Evolutionary conservation across 2,113 vertebrate genomes (phyloP).

Genomic region (Nycticryphes semicollaris): DNA sequence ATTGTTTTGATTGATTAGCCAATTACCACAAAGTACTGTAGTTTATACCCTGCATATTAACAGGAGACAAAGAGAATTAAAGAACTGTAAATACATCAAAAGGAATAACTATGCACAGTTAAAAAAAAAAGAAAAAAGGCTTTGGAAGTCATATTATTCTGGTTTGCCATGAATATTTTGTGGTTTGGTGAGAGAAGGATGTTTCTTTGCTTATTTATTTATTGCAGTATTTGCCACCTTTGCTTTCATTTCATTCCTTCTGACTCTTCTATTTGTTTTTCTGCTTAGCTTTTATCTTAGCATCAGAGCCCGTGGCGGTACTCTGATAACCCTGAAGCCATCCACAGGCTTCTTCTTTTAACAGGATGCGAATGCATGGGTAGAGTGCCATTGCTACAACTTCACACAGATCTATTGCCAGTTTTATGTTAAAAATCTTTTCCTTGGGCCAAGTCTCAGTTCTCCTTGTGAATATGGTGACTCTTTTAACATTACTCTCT

Average conservation of each 20-base stretch:
- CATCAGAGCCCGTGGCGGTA: not conserved
- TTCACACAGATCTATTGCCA: not conserved
- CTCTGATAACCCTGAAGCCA: not conserved
- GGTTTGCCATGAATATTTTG: not conserved
- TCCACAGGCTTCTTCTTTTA: not conserved
- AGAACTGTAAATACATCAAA: slow-evolving; percentile 22
- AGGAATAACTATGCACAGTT: not conserved
- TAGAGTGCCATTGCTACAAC: not conserved
- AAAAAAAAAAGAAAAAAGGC: not conserved
- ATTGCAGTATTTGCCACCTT: not conserved
- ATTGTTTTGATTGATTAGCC: slow-evolving; percentile 61
- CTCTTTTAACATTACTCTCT: not conserved
- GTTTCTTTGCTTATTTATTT: not conserved
- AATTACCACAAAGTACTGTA: slow-evolving; percentile 45
- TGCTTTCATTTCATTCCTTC: not conserved
- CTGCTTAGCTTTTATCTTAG: not conserved
- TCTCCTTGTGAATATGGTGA: not conserved
- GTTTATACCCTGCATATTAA: slow-evolving; percentile 44
- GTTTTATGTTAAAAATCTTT: not conserved
- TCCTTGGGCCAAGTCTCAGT: not conserved
- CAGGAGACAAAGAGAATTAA: not conserved
- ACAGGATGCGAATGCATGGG: accelerated
- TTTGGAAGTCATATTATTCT: not conserved
- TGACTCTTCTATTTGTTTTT: not conserved
- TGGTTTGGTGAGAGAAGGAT: not conserved